Evolutionary conservation across 2,797 vertebrate species (phyloP), one percentile per base, ranked within the genome.

Genomic region (Rhinichthys osculus): DNA sequence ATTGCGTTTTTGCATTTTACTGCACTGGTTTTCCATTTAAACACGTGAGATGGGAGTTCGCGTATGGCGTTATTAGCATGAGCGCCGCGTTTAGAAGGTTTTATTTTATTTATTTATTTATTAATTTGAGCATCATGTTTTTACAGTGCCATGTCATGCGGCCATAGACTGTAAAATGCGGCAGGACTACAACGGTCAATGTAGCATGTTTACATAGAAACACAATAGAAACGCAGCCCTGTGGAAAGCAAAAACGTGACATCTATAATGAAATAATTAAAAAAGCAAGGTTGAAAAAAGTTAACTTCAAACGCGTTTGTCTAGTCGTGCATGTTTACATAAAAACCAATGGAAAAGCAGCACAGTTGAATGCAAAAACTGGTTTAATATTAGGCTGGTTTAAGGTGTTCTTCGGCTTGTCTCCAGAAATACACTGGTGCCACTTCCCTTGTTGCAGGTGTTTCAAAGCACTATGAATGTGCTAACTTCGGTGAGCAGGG

Each of bases 401-500:
- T 62, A 38, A n/a, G 1, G 54, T 38, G 50, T 42, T 27, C 35
- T 42, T 62, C 0, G 8, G 23, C 35, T 6, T 14, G 27, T 66
- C 40, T 35, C 35, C 40, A 83, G 44, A 42, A 74, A 57, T 59
- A 50, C 54, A 33, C n/a, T 30, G 3, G 62, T 84, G 30, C 52
- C 13, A 59, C 44, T 44, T 69, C 7, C 17, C 38, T 76, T 82
- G 42, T 38, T 59, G 23, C 94, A 99, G 98, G 95, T 0, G 93
- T 97, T 88, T 96, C 96, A 57, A 99, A 99, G 92, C 93, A 96
- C 50, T 99, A 99, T 0, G 98, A 98, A 87, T 99, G 98, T n/a
- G 98, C 98, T 86, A 99, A 99, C 94, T 99, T 99, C 2, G 98
- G 98, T 1, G 98, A 99, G 83, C 98, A 99, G 92, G 98, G 98